Base-by-base conservation (phyloP, 1,140 invertebrate genomes). In the Brachionus asplanchnoidis region DNA sequence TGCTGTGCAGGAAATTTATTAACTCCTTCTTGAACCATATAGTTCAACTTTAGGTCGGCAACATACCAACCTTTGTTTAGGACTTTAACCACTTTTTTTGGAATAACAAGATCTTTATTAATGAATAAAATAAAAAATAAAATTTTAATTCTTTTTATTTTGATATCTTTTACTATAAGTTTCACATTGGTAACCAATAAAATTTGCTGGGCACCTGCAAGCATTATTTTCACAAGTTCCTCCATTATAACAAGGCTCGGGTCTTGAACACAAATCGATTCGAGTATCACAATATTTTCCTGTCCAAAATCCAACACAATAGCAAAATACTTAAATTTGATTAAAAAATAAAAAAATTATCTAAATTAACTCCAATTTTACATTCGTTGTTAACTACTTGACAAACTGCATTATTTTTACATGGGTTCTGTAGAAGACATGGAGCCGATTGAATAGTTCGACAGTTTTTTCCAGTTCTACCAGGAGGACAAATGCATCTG, bases 291-390 rank as follows among this genome's bases (percentile, higher is more conserved):
- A 82, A 28, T 65, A 65, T 65, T 46, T 36, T 42, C 79, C 79
- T 12, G 79, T 82, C 79, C 79, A 82, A 82, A 65, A 82, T 26
- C 79, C 79, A 5, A 82, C 79, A 68, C 79, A 82, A 68, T 65
- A 82, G 28, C 79, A 82, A 82, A n/a, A 82, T 14, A 32, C 50
- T 65, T 53, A 44, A 65, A 46, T 46, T 36, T 7, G 7, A 46
- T 11, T 46, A 46, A 14, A 46, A 65, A 65, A 44, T 9, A 44
- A 32, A n/a, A n/a, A 14, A 14, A 32, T 42, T 3, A 44, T 65
- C 44, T 26, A 46, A 50, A 77, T 77, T 6, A 9, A 12, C 23
- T 9, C 8, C 32, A 36, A 8, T 26, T 46, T 77, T 77, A 77
- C 73, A 11, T 26, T 77, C 46, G 3, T 32, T 26, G n/a, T 77